Evolutionary conservation across 2,113 vertebrate species (phyloP).

Genomic region (Salminus brasiliensis): DNA sequence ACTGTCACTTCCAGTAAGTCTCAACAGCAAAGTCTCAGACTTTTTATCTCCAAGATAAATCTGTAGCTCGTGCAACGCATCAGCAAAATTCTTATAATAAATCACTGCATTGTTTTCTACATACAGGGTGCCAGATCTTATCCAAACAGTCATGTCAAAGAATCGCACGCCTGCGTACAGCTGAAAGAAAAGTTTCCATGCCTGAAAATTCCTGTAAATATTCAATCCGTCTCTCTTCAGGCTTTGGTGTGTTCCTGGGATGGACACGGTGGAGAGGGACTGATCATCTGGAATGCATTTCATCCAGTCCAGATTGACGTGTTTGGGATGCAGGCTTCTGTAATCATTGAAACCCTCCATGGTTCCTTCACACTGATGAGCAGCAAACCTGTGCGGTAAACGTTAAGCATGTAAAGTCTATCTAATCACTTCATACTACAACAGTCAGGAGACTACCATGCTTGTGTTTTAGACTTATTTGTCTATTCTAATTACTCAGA

Average conservation of each 20-base stretch:
- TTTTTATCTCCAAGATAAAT: slow-evolving; percentile 48
- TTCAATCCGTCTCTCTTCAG: slow-evolving; percentile 43
- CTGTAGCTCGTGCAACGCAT: slow-evolving; percentile 46
- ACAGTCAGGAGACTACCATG: not conserved
- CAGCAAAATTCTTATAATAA: slow-evolving; percentile 14
- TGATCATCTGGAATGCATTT: slow-evolving; percentile 44
- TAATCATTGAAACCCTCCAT: not conserved
- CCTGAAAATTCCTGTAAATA: slow-evolving; percentile 41
- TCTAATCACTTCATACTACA: not conserved
- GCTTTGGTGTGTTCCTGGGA: slow-evolving; percentile 70
- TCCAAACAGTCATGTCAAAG: slow-evolving; percentile 57
- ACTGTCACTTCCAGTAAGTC: slow-evolving; percentile 44
- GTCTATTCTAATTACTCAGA: not conserved
- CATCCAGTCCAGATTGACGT: slow-evolving; percentile 62
- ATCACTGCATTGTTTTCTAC: slow-evolving; percentile 1
- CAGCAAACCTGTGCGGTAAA: not conserved
- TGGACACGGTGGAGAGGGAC: slow-evolving; percentile 60
- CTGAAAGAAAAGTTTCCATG: slow-evolving; percentile 63
- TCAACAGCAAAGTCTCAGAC: slow-evolving; percentile 63
- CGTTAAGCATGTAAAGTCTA: not conserved
- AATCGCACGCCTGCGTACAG: slow-evolving; percentile 66
- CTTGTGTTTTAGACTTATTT: no score
- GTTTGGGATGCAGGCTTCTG: not conserved
- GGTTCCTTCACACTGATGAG: slow-evolving; percentile 2
- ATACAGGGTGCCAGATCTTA: not conserved